Evolutionary conservation across 2,113 vertebrate species (phyloP), one percentile per base, ranked within the genome.

Genomic region (Dendrocopos noguchii): DNA sequence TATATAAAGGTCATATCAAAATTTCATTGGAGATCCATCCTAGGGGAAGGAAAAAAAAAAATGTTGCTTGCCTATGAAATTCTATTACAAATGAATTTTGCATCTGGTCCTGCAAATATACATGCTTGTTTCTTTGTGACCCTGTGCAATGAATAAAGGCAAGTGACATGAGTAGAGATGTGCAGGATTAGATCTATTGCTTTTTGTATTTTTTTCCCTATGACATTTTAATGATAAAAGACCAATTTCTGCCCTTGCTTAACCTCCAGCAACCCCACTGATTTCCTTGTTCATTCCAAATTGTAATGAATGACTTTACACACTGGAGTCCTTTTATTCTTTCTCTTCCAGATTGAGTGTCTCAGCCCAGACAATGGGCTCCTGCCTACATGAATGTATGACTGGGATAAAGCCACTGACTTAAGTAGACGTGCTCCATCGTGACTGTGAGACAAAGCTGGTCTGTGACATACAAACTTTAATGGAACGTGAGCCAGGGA

Each of bases 301-400:
- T 93, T 93, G 83, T 90, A 94, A 96, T 90, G 85, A 96, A 96
- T 84, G 73, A 93, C 84, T 96, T 94, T 88, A 89, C 68, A 94
- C 87, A 91, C 65, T 84, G 79, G 21, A 93, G 85, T 42, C 50
- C 63, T 90, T 91, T 95, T 21, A 67, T 96, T 96, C 85, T 91
- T 84, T 72, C 94, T 91, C 46, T 93, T 93, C 61, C 90, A 96
- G 95, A 96, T 85, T 75, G 91, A 95, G 76, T 83, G 66, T 85
- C 90, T 91, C 87, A 81, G 63, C 68, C 53, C 82, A 92, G 90
- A 96, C 89, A 94, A 96, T 94, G 96, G 90, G 85, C 89, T 84
- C 79, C 94, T 93, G 89, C 96, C 70, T 80, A 33, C 82, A 34
- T 4, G n/a, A 85, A 80, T 59, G 61, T 80, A 28, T 13, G 1